Evolutionary conservation across 1,140 invertebrate genomes (phyloP).

Genomic region (Agrypnia vestita): DNA sequence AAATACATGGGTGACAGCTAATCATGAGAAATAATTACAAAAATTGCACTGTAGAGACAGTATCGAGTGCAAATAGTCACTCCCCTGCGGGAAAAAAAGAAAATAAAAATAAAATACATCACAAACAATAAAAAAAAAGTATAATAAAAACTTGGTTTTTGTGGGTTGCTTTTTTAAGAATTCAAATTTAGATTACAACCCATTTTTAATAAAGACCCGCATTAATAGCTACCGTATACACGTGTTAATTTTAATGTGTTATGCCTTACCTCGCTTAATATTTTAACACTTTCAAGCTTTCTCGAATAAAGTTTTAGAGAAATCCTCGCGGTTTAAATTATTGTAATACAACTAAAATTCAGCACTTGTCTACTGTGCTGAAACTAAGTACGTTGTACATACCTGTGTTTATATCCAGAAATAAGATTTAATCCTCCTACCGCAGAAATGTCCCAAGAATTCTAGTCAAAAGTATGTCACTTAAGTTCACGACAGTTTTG

Average conservation of each 20-base stretch:
- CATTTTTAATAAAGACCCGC: too few relatives aligned
- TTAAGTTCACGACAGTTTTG: neutral
- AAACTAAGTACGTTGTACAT: neutral
- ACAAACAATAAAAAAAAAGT: too few relatives aligned
- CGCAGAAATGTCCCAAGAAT: neutral
- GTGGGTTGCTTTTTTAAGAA: too few relatives aligned
- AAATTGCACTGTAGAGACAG: too few relatives aligned
- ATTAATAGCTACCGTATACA: neutral
- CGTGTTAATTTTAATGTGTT: conserved; percentile 1
- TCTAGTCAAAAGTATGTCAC: neutral
- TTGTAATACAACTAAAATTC: conserved; percentile 2
- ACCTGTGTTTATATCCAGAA: conserved; percentile 11
- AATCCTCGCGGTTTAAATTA: conserved; percentile 6
- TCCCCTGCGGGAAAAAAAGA: too few relatives aligned
- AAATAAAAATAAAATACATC: too few relatives aligned
- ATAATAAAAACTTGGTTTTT: too few relatives aligned
- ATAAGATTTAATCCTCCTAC: conserved; percentile 12
- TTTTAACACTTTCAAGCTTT: conserved; percentile 16
- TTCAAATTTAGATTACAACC: too few relatives aligned
- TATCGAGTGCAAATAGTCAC: too few relatives aligned
- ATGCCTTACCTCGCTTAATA: neutral
- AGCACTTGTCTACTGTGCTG: neutral
- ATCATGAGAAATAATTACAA: too few relatives aligned
- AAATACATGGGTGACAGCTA: too few relatives aligned
- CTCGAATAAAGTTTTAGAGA: conserved; percentile 12